Evolutionary conservation across 2,888 invertebrate genomes (phyloP), one percentile per base, ranked within the genome.

Genomic region (Tinea semifulvella): DNA sequence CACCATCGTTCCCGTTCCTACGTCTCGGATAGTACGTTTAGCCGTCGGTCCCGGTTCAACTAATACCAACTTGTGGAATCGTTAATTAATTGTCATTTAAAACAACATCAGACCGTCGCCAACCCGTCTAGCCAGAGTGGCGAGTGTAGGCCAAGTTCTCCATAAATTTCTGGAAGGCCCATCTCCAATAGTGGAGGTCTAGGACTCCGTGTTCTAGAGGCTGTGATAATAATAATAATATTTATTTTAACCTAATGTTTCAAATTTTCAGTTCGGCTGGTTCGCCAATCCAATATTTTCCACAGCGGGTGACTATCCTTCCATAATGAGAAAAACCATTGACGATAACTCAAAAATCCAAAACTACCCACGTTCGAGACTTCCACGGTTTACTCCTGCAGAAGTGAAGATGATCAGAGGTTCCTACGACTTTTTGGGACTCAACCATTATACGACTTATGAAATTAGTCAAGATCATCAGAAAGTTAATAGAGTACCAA

Each of bases 371-470:
- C 67, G 79, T 13, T 88, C 89, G 0, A 82, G 89, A 7, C 70
- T 90, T 2, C 89, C 89, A 0, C 57, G 56, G 46, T 88, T 89
- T 56, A 86, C 85, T 0, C 28, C 56, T 0, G 73, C 84, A 16
- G 89, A 91, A 70, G 72, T 88, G 6, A 59, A 68, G 7, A 68
- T 74, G 44, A 83, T 91, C 16, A 68, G 64, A 25, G 86, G 83
- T 0, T 85, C 89, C 0, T 77, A 82, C 1, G 92, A 94, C 59
- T 91, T 89, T 65, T 74, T 92, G 43, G 91, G 90, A 0, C 60
- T 92, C 13, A 92, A 92, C 58, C 85, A 88, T 47, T 93, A 93
- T 59, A 87, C 89, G 0, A 80, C 86, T 0, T 73, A 70, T 49
- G 52, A 86, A 54, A 76, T 68, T 2, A 64, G 65, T 1, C 67